Base-by-base conservation (phyloP, 2,888 invertebrate species). In the Acanthosepion esculentum region DNA sequence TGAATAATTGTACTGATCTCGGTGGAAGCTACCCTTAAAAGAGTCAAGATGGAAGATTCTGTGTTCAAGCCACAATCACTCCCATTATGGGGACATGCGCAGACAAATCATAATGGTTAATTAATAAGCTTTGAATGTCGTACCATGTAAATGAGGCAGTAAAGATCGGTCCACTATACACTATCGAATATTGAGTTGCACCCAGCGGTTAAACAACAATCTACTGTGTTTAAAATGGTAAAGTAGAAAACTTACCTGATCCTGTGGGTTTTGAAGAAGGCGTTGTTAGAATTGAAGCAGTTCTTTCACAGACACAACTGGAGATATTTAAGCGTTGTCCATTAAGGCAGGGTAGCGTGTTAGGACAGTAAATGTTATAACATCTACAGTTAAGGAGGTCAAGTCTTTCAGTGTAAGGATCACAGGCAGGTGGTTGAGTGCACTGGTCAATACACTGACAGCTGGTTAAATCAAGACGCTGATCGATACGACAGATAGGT, bases 351-450 rank as follows among this genome's bases (percentile, higher is more conserved):
- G 53, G 48, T 50, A 29, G 29, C 10, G 53, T 33, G 33, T 53
- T 29, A 23, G 93, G 93, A 50, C 93, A 93, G 50, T 26, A 93
- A n/a, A 93, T 26, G n/a, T 93, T 93, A 18, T 53, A 48, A 50
- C 93, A 93, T 93, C 93, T 93, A 29, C 93, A 93, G 29, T 93
- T 93, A 33, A 93, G 29, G 29, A 93, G 93, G 26, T 93, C 93
- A 50, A 93, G 93, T 33, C 53, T 29, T 48, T 93, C 48, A 33
- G 78, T 78, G 18, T 29, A 29, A 12, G 93, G 5, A n/a, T n/a
- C 53, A 50, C 93, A 93, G 6, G 15, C 18, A 23, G 93, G 93
- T 29, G 53, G 93, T 18, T n/a, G 48, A 20, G 23, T 93, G 12
- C 93, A 93, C 53, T 93, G 93, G n/a, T 50, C 48, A n/a, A 93